A percentile compares a stretch with the other conserved stretches of the same genome.
Conservation (phyloP, 1,140 invertebrate species). For the Lordiphosa collinella region DNA sequence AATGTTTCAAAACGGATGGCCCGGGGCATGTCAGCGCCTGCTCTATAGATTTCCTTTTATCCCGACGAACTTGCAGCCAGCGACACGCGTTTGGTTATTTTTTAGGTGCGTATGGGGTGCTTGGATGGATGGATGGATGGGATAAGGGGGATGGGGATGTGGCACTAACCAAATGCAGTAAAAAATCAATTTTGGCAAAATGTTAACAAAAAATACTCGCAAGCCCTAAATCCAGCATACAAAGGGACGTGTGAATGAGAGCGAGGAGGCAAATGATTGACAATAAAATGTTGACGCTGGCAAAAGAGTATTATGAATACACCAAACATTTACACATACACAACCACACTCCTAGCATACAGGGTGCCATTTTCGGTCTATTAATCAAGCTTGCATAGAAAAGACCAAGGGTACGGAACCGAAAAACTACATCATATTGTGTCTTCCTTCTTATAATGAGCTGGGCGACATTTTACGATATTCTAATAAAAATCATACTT, state of each 20-base stretch:
- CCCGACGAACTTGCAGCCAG: conserved; percentile 32
- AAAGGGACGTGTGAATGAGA: conserved; percentile 4
- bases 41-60: no score
- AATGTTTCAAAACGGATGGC: conserved; percentile 5
- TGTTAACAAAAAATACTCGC: conserved; percentile 43
- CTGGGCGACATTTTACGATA: no score
- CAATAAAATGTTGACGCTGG: conserved; percentile 50
- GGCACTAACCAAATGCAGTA: conserved; percentile 40
- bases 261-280: conserved; percentile 32
- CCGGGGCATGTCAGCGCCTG: conserved; percentile 3
- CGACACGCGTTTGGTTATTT: conserved; percentile 43
- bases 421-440: no score
- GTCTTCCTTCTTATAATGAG: no score
- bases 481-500: no score
- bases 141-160: no score
- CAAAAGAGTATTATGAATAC: conserved; percentile 48
- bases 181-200: conserved; percentile 71
- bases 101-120: conserved; percentile 18
- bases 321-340: background rate
- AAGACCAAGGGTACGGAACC: no score
- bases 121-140: background rate
- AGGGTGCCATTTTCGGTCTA: no score
- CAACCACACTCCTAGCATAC: background rate
- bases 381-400: no score
- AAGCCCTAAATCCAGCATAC: conserved; percentile 8